phyloP scores from a whole-genome alignment of 2,797 vertebrate genomes.

The Erpetoichthys calabaricus region DNA sequence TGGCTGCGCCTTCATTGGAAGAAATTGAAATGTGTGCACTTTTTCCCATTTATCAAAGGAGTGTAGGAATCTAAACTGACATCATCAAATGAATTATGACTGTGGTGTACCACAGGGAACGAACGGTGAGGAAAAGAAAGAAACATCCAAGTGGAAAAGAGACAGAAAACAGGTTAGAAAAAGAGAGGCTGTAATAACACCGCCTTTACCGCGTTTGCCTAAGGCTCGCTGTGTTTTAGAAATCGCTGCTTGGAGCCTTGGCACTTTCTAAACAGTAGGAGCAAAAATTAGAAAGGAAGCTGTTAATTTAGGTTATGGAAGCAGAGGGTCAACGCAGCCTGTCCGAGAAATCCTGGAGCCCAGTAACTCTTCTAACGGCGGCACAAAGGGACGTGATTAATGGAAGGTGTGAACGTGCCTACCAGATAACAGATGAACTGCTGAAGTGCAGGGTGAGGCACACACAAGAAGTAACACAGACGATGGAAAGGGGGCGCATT shows the following conservation, averaged over 20 bases:
- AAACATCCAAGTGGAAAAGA: slow-evolving; percentile 7
- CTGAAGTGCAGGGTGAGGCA: no score
- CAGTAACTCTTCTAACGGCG: no score
- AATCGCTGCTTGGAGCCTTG: neutral
- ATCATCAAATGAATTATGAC: slow-evolving; percentile 63
- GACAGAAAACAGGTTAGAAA: neutral
- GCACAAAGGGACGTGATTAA: no score
- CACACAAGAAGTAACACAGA: no score
- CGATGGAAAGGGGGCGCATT: no score
- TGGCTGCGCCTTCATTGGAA: slow-evolving; percentile 24
- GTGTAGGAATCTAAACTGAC: slow-evolving; percentile 48
- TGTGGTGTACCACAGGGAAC: slow-evolving; percentile 46
- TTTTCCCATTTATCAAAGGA: slow-evolving; percentile 52
- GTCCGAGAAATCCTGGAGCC: no score
- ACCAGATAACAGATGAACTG: no score
- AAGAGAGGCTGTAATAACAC: slow-evolving; percentile 1
- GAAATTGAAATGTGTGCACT: slow-evolving; percentile 54
- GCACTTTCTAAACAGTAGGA: no score
- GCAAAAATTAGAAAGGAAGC: no score
- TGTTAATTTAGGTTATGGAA: no score
- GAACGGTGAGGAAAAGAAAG: slow-evolving; percentile 4
- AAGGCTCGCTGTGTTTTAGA: neutral
- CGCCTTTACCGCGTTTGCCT: neutral
- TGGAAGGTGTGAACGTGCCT: no score
- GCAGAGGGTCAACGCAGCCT: no score